Conservation (phyloP, 2,888 invertebrate species). For the Drosophila formosana region DNA sequence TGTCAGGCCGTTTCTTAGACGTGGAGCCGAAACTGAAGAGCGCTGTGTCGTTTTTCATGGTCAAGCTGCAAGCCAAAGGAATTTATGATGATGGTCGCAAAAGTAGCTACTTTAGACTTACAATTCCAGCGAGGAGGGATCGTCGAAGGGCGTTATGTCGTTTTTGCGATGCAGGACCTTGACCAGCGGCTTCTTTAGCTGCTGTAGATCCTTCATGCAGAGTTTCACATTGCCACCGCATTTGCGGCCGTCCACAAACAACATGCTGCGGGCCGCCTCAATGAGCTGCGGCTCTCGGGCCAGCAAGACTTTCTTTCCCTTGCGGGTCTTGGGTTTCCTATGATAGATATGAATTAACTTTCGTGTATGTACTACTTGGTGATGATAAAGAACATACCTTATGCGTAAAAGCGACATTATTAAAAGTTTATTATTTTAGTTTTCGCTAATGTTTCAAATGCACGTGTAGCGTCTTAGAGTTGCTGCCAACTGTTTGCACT, state of each 20-base stretch:
- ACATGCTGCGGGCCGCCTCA: slow-evolving; percentile 93
- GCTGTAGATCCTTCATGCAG: slow-evolving; percentile 93
- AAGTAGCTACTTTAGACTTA: slow-evolving; percentile 81
- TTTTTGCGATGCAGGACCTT: slow-evolving; percentile 92
- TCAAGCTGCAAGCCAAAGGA: slow-evolving; percentile 86
- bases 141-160: slow-evolving; percentile 97
- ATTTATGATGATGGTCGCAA: background rate
- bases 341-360: slow-evolving; percentile 64
- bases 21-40: slow-evolving; percentile 96
- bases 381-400: slow-evolving; percentile 66
- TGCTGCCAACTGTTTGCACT: slow-evolving; percentile 27
- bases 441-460: slow-evolving; percentile 22
- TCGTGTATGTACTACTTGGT: background rate
- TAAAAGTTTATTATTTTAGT: slow-evolving; percentile 9
- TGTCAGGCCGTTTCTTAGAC: slow-evolving; percentile 97
- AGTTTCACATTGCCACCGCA: slow-evolving; percentile 89
- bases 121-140: slow-evolving; percentile 92
- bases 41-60: slow-evolving; percentile 94
- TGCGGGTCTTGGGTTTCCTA: slow-evolving; percentile 95
- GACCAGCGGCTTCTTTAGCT: slow-evolving; percentile 94
- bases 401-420: slow-evolving; percentile 84
- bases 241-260: slow-evolving; percentile 94
- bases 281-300: slow-evolving; percentile 94
- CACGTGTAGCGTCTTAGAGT: slow-evolving; percentile 62
- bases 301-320: slow-evolving; percentile 93